A percentile compares a stretch with the other conserved stretches of the same genome.
phyloP scores from a whole-genome alignment of 2,797 vertebrate genomes.

The Microtus californicus region DNA sequence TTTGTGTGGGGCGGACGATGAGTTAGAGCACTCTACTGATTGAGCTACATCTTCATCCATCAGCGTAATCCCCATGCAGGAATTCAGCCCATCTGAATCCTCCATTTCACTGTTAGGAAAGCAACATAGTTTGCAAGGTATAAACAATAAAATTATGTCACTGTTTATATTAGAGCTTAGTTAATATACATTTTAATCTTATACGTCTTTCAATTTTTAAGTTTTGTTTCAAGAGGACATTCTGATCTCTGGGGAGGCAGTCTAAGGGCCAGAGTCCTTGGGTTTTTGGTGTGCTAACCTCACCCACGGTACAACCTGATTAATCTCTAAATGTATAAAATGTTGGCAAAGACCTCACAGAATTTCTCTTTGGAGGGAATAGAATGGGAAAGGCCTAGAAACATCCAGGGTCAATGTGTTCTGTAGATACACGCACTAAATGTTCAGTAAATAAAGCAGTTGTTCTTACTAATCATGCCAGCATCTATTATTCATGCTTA shows the following conservation, averaged over 20 bases:
- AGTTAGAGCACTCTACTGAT: not conserved
- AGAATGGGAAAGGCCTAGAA: not conserved
- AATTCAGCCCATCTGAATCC: not conserved
- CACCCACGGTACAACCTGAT: not conserved
- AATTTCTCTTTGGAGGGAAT: not conserved
- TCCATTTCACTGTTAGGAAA: not conserved
- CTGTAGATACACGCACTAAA: not conserved
- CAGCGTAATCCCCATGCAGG: not conserved
- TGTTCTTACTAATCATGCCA: not conserved
- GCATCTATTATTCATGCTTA: not conserved
- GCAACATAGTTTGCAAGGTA: not conserved
- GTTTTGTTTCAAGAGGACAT: not conserved
- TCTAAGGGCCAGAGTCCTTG: not conserved
- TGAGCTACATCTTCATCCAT: not conserved
- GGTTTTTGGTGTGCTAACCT: not conserved
- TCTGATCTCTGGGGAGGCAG: not conserved
- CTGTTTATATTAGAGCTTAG: not conserved
- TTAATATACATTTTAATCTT: not conserved
- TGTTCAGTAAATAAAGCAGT: not conserved
- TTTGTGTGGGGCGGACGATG: not conserved
- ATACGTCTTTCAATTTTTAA: conserved; percentile 3
- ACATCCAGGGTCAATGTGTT: not conserved
- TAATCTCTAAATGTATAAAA: conserved; percentile 3
- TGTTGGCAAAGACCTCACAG: not conserved
- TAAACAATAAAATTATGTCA: not conserved